Conservation (phyloP, 2,888 invertebrate species). For the Epinotia demarniana region DNA sequence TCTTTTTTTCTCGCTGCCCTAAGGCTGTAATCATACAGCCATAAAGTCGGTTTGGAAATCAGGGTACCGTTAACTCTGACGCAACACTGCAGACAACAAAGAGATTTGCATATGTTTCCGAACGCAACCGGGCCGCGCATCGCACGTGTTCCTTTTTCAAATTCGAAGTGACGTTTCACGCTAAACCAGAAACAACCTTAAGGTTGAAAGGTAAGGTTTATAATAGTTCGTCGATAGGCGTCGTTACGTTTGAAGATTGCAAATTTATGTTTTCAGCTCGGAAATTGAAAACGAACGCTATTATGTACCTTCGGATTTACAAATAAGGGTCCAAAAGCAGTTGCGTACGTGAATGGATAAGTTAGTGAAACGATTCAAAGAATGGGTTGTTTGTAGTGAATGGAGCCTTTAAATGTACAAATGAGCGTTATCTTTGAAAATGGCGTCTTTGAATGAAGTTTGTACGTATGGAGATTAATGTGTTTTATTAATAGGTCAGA, state of each 20-base stretch:
- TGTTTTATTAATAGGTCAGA: slow-evolving; percentile 41
- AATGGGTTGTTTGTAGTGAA: slow-evolving; percentile 70
- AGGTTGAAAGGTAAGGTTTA: slow-evolving; percentile 20
- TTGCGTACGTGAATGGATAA: slow-evolving; percentile 39
- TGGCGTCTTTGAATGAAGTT: slow-evolving; percentile 42
- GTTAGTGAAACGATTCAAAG: slow-evolving; percentile 58
- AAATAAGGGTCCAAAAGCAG: slow-evolving; percentile 43
- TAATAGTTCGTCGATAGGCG: slow-evolving; percentile 37
- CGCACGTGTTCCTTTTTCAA: slow-evolving; percentile 50
- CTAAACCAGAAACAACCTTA: slow-evolving; percentile 41
- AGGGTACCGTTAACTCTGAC: slow-evolving; percentile 69
- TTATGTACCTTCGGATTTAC: slow-evolving; percentile 43
- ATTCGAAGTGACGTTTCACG: slow-evolving; percentile 48
- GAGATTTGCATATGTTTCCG: slow-evolving; percentile 78
- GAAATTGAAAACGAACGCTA: slow-evolving; percentile 47
- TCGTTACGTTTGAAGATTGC: slow-evolving; percentile 44
- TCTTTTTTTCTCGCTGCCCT: slow-evolving; percentile 31
- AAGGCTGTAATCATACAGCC: slow-evolving; percentile 48
- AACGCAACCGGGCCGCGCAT: slow-evolving; percentile 63
- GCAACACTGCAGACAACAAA: slow-evolving; percentile 76
- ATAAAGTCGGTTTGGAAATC: slow-evolving; percentile 59
- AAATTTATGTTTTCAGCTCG: slow-evolving; percentile 51
- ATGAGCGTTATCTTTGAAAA: slow-evolving; percentile 64
- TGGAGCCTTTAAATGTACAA: slow-evolving; percentile 72
- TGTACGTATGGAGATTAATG: slow-evolving; percentile 42